Evolutionary conservation across 2,888 invertebrate genomes (phyloP), one percentile per base, ranked within the genome.

Genomic region (Pinctada fucata): DNA sequence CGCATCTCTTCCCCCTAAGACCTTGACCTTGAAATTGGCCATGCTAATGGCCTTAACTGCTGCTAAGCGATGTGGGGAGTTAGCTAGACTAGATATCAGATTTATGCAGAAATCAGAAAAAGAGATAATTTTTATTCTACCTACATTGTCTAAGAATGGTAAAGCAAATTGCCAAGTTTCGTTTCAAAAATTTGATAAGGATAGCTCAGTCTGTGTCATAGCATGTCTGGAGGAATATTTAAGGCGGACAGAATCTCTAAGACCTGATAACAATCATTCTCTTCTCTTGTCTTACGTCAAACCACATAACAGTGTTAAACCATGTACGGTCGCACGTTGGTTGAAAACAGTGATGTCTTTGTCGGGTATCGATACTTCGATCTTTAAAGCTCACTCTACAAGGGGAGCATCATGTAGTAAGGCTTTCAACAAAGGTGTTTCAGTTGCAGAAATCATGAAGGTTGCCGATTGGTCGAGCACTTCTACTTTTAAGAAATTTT

Each of bases 1-100:
- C 10, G 6, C 6, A 8, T 8, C 5, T 8, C 10, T 52, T 5
- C 5, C 5, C 5, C 10, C 10, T 5, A 52, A 52, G 58, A 10
- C 5, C 58, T 52, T 52, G 10, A 52, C 58, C 10, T 10, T 52
- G 5, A 52, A 52, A 52, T 52, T 52, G 10, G 10, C 58, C 10
- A 52, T 52, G 58, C 58, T 52, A 8, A 5, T 52, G 6, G 58
- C 58, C 6, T 10, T 52, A 5, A 52, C 58, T 52, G 58, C 58
- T 8, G 58, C 58, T 8, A 52, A 52, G 58, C 58, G 58, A 52
- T 52, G 58, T 52, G 10, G 10, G 5, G 72, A 72, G 13, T 64
- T 72, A 47, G 3, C 72, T 48, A 31, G n/a, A 13, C n/a, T 72
- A 6, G 72, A 72, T 64, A 45, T 63, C 3, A 52, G 72, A 31